Percentiles rank a stretch among this genome's conserved stretches.
phyloP scores from a whole-genome alignment of 1,140 invertebrate genomes.

The Heliconius melpomene region DNA sequence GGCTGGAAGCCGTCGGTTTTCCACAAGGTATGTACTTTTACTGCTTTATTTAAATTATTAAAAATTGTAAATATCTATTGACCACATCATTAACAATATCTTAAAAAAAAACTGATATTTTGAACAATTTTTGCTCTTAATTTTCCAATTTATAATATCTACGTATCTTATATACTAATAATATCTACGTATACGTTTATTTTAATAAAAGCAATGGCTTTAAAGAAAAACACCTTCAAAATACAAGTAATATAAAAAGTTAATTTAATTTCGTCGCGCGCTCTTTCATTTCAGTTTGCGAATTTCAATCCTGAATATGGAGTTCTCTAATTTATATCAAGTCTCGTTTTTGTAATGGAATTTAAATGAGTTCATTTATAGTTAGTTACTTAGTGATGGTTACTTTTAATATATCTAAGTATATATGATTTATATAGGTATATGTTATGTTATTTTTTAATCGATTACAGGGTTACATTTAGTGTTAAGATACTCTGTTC shows the following conservation, averaged over 20 bases:
- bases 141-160: too few species aligned
- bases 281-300: constrained; percentile 17
- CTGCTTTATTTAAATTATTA: too few species aligned
- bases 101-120: too few species aligned
- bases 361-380: constrained; percentile 33
- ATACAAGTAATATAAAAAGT: background rate
- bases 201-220: too few species aligned
- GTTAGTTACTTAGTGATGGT: constrained; percentile 9
- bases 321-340: constrained; percentile 38
- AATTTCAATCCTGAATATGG: constrained; percentile 23
- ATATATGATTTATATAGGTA: background rate
- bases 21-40: constrained; percentile 70
- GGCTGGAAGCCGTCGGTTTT: constrained; percentile 77
- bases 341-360: constrained; percentile 36
- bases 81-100: too few species aligned
- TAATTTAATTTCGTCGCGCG: constrained; percentile 15
- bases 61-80: too few species aligned
- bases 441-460: background rate
- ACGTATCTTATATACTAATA: too few species aligned
- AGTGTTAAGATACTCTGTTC: too few species aligned
- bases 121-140: too few species aligned
- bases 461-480: background rate
- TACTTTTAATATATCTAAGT: background rate
- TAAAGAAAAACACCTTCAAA: background rate
- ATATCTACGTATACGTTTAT: too few species aligned